phyloP scores from a whole-genome alignment of 2,888 invertebrate genomes.

The Tetanocera ferruginea region DNA sequence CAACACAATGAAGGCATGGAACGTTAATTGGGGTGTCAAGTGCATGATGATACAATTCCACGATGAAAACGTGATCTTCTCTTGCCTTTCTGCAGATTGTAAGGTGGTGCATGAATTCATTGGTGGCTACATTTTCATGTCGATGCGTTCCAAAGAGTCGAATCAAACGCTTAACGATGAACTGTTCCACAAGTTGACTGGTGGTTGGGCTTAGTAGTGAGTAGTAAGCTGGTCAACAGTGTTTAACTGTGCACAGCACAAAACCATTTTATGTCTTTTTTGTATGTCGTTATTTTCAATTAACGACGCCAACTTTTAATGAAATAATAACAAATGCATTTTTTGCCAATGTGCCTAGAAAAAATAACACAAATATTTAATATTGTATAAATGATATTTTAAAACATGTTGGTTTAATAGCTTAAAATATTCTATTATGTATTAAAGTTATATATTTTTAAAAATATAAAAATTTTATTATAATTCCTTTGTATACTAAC shows the following conservation, averaged over 20 bases:
- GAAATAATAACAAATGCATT: background rate
- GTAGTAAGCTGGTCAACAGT: background rate
- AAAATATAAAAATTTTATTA: too few species aligned
- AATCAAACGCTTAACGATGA: conserved; percentile 97
- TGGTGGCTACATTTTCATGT: conserved; percentile 98
- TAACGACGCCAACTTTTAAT: background rate
- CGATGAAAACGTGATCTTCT: conserved; percentile 93
- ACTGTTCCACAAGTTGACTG: conserved; percentile 97
- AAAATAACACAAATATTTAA: background rate
- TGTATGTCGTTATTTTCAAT: too few species aligned
- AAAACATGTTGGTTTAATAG: too few species aligned
- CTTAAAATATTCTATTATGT: too few species aligned
- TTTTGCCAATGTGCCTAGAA: background rate
- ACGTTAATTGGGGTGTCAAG: conserved; percentile 99
- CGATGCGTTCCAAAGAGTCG: conserved; percentile 97
- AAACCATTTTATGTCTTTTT: too few species aligned
- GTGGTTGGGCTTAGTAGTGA: conserved; percentile 81
- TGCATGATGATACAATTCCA: conserved; percentile 99
- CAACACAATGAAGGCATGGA: conserved; percentile 98
- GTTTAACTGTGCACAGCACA: too few species aligned
- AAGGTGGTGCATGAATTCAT: conserved; percentile 99
- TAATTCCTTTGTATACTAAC: too few species aligned
- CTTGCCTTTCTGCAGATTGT: conserved; percentile 95
- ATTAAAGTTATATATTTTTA: too few species aligned
- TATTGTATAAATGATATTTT: too few species aligned